Conservation (phyloP, 2,113 vertebrate genomes). For the Parus major region DNA sequence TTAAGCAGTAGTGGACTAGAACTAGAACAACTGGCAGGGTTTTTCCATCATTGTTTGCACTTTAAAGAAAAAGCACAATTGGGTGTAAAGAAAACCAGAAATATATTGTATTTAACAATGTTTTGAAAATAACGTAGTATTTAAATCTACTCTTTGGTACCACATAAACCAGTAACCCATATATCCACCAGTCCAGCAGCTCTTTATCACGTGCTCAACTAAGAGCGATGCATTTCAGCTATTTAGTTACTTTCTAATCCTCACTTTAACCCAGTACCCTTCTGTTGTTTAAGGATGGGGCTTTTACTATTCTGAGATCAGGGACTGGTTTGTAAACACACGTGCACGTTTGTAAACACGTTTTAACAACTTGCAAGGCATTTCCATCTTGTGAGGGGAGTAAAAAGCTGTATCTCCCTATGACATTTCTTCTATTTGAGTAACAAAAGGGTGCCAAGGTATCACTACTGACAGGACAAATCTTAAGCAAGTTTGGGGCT, state of each 20-base stretch:
- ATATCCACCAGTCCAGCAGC: background rate
- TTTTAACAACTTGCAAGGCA: background rate
- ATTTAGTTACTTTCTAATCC: background rate
- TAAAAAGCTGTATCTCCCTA: background rate
- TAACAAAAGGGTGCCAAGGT: background rate
- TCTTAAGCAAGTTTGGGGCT: background rate
- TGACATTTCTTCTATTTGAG: fast-evolving
- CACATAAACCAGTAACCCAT: background rate
- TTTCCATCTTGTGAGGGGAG: background rate
- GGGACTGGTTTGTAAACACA: background rate
- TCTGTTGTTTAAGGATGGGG: background rate
- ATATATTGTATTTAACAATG: fast-evolving
- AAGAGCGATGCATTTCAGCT: background rate
- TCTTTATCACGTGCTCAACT: background rate
- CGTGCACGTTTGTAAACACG: fast-evolving
- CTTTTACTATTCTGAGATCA: background rate
- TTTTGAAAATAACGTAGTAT: background rate
- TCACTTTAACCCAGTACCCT: background rate
- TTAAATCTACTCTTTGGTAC: background rate
- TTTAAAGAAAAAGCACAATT: background rate
- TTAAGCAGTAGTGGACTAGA: background rate
- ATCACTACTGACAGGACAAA: background rate
- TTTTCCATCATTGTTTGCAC: background rate
- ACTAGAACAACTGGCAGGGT: fast-evolving
- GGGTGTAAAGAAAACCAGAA: fast-evolving